phyloP scores from a whole-genome alignment of 2,113 vertebrate genomes.

The Cyphomyrus plagiostoma region DNA sequence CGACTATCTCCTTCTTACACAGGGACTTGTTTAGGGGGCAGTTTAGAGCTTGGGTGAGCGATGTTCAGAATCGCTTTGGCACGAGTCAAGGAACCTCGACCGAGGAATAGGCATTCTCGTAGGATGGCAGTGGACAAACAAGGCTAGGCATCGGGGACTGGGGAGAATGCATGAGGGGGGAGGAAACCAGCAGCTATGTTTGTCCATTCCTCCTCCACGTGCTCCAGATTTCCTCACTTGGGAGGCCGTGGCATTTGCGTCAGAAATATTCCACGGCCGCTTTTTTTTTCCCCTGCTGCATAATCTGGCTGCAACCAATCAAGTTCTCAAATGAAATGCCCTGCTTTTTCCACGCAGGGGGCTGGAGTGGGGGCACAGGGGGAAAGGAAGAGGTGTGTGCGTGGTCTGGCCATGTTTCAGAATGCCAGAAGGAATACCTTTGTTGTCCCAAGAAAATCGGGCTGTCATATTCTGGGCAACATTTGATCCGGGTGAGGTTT shows the following conservation, averaged over 20 bases:
- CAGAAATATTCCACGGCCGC: constrained; percentile 18
- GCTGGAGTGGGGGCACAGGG: not conserved
- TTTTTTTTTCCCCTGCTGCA: constrained; percentile 5
- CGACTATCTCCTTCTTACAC: not conserved
- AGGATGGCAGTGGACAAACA: not conserved
- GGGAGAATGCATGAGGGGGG: not conserved
- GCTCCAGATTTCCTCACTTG: constrained; percentile 1
- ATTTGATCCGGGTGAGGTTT: not conserved
- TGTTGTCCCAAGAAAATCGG: not conserved
- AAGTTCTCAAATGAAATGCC: not conserved
- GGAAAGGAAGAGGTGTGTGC: not conserved
- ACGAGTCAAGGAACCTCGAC: not conserved
- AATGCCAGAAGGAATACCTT: not conserved
- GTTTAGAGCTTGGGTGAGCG: not conserved
- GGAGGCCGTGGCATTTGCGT: constrained; percentile 9
- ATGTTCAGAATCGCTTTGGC: not conserved
- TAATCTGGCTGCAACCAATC: not conserved
- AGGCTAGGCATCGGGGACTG: not conserved
- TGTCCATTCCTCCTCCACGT: not conserved
- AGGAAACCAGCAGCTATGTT: not conserved
- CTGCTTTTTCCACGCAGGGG: not conserved
- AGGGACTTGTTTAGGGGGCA: not conserved
- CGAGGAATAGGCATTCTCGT: not conserved
- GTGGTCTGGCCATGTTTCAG: not conserved
- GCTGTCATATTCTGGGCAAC: not conserved